phyloP scores from a whole-genome alignment of 2,888 invertebrate species.

The Halictus quadricinctus region DNA sequence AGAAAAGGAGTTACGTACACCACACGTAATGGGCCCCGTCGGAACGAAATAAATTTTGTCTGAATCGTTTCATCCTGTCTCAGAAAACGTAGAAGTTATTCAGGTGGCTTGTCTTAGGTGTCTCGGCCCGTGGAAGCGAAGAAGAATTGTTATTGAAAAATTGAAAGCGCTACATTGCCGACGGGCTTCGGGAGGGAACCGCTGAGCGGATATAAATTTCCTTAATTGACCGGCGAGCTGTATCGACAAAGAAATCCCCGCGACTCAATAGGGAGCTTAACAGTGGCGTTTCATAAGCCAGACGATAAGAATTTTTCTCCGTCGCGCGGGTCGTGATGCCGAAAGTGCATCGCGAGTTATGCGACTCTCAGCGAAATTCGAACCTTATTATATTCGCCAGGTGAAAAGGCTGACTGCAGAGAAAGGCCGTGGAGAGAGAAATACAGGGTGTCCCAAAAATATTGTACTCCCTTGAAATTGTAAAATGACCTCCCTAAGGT shows the following conservation, averaged over 20 bases:
- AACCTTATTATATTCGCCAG: constrained; percentile 44
- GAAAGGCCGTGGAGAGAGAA: constrained; percentile 2
- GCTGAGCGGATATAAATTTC: neutral
- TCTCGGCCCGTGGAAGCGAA: neutral
- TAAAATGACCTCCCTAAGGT: no score
- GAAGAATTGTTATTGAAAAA: neutral
- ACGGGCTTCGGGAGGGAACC: neutral
- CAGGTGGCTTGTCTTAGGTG: no score
- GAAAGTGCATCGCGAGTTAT: constrained; percentile 16
- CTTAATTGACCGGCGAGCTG: constrained; percentile 13
- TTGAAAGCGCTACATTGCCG: neutral
- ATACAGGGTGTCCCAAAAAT: neutral
- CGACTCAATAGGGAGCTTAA: constrained; percentile 12
- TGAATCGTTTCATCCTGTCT: no score
- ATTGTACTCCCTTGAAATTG: no score
- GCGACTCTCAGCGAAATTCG: constrained; percentile 33
- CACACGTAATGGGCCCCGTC: no score
- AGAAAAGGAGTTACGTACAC: no score
- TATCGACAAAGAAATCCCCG: constrained; percentile 11
- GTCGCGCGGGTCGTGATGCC: neutral
- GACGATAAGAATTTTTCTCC: constrained; percentile 15
- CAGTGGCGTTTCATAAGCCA: constrained; percentile 11
- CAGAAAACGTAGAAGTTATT: no score
- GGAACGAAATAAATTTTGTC: no score
- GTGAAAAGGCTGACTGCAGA: constrained; percentile 22